phyloP scores from a whole-genome alignment of 2,888 invertebrate genomes.

The Himalopsyche japonica region DNA sequence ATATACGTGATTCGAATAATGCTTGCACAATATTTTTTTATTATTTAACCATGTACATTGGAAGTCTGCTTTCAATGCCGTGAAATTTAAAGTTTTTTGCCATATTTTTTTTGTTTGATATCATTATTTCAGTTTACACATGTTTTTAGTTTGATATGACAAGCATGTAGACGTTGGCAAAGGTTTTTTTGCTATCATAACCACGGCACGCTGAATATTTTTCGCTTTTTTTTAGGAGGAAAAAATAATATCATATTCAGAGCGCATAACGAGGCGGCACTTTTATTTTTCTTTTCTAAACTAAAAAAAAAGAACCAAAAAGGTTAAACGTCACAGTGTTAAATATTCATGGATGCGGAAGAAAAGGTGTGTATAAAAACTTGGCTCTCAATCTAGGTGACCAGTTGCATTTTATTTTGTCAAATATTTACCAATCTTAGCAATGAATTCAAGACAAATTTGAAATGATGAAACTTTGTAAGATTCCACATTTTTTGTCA shows the following conservation, averaged over 20 bases:
- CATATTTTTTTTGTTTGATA: neutral
- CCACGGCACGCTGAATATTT: neutral
- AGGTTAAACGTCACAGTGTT: neutral
- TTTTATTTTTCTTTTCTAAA: neutral
- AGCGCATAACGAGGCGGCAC: neutral
- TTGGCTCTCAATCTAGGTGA: neutral
- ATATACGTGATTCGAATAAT: too few relatives aligned
- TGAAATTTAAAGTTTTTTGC: too few relatives aligned
- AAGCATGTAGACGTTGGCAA: neutral
- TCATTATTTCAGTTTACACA: neutral
- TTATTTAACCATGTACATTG: too few relatives aligned
- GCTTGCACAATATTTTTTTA: too few relatives aligned
- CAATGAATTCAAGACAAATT: too few relatives aligned
- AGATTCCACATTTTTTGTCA: too few relatives aligned
- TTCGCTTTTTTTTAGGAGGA: neutral
- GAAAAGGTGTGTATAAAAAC: neutral
- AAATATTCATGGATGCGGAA: neutral
- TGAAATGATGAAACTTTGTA: too few relatives aligned
- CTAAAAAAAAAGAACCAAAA: neutral
- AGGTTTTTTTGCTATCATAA: neutral
- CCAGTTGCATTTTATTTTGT: too few relatives aligned
- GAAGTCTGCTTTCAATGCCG: too few relatives aligned
- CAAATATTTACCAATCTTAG: too few relatives aligned
- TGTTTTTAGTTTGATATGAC: neutral
- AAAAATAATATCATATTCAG: neutral